Evolutionary conservation across 2,888 invertebrate genomes (phyloP), one percentile per base, ranked within the genome.

Genomic region (Mayetiola destructor): DNA sequence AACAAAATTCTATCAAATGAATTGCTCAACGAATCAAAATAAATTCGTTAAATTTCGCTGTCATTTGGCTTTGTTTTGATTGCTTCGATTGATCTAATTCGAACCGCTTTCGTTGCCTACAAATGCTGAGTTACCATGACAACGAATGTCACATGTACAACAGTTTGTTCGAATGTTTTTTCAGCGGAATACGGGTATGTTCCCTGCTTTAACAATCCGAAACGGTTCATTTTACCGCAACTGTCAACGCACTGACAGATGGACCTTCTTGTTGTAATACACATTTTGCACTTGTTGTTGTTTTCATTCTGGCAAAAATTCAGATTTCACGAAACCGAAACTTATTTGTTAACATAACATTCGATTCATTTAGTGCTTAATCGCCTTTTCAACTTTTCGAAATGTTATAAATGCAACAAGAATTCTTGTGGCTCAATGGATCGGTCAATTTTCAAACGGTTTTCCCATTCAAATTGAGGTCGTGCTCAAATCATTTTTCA

Each of bases 1-100:
- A 21, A 42, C 9, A 23, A 42, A 42, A 23, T 23, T 14, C 23
- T 12, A 42, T n/a, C 3, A 42, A 3, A 36, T 36, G 12, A n/a
- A 18, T 23, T 23, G 42, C 14, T 23, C 21, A 42, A 42, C 1
- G 16, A 27, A 27, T 48, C n/a, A 27, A 48, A 48, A 23, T 27
- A 42, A 42, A 21, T 42, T 10, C 48, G 48, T 48, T 48, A 27
- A 27, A 27, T n/a, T n/a, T 3, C n/a, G n/a, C n/a, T 48, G 32
- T 27, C 23, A 48, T 48, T 48, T 16, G 48, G 48, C 16, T 48
- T 27, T 48, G 48, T 48, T 48, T 48, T 48, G 48, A 48, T 48
- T 48, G 16, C 48, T 48, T 48, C 48, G 48, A 48, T 48, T 48
- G 48, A 48, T 27, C 27, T 48, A 3, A 14, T 27, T 48, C 48